Evolutionary conservation across 2,888 invertebrate species (phyloP), one percentile per base, ranked within the genome.

Genomic region (Hartigia nigra): DNA sequence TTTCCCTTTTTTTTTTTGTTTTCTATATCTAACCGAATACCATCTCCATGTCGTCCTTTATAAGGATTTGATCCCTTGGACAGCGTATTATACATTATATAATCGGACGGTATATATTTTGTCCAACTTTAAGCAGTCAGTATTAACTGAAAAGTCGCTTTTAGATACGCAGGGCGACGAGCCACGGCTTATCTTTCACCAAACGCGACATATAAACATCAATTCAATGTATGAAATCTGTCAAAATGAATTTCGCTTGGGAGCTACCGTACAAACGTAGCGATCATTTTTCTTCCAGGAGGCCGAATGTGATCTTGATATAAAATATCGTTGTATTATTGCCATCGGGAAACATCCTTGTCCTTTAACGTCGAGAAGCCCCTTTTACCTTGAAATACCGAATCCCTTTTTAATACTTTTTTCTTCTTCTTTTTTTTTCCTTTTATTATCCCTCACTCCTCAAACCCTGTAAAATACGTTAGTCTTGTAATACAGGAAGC

Each of bases 201-300:
- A 82, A 87, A 86, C 86, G 87, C 87, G 89, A 89, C 90, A 85
- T 86, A 89, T 87, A 90, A 90, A 88, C 90, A 91, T 91, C 91
- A 91, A 91, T 91, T 91, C 90, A 88, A 90, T 90, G 89, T 90
- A 91, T 88, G 90, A 89, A 90, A 91, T 90, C 90, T 90, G 90
- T 90, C 90, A 90, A 89, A 90, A 90, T 90, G 90, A 89, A 90
- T 90, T 90, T 89, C 89, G 86, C 86, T 80, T 86, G 87, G 74
- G 32, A 23, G 32, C 76, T 76, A 70, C 37, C 75, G 75, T 69
- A 75, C 76, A 81, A 79, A 78, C 74, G 76, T 77, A 81, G 77
- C 86, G 85, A 87, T 88, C 90, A 90, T 90, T 90, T 91, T 90
- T 91, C 90, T 89, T 89, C 84, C 85, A 79, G 84, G 23, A 9